Conservation (phyloP, 2,113 vertebrate species). For the Mustela nigripes region DNA sequence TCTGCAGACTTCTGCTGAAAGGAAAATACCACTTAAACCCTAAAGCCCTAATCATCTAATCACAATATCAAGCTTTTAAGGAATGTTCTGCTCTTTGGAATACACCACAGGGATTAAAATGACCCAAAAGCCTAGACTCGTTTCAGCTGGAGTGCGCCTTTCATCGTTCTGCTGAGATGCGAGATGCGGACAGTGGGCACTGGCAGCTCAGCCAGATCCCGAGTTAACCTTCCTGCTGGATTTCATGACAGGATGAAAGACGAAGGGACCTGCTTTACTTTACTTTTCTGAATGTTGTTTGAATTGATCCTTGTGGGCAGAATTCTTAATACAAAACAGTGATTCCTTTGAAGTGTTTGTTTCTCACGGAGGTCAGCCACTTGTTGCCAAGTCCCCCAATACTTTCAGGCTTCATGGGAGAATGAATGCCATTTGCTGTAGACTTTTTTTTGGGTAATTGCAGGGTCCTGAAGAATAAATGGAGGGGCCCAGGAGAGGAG, state of each 20-base stretch:
- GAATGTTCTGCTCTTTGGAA: neutral
- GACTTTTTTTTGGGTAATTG: neutral
- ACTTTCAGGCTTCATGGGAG: neutral
- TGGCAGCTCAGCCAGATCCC: neutral
- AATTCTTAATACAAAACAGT: neutral
- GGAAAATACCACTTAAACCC: neutral
- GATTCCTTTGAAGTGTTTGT: neutral
- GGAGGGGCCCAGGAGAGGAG: neutral
- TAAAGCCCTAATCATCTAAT: neutral
- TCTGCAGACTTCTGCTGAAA: neutral
- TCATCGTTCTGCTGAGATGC: neutral
- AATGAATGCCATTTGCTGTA: neutral
- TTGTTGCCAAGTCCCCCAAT: neutral
- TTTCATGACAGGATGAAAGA: neutral
- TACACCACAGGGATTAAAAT: neutral
- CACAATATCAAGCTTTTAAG: neutral
- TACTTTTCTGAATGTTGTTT: neutral
- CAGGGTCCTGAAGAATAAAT: neutral
- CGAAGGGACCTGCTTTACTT: neutral
- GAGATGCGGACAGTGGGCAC: neutral
- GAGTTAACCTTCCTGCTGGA: neutral
- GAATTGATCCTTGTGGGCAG: neutral
- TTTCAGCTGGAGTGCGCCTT: neutral
- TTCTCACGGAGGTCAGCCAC: neutral
- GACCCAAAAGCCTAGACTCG: neutral